Conservation (phyloP, 2,888 invertebrate genomes). For the Petrophora chlorosata region DNA sequence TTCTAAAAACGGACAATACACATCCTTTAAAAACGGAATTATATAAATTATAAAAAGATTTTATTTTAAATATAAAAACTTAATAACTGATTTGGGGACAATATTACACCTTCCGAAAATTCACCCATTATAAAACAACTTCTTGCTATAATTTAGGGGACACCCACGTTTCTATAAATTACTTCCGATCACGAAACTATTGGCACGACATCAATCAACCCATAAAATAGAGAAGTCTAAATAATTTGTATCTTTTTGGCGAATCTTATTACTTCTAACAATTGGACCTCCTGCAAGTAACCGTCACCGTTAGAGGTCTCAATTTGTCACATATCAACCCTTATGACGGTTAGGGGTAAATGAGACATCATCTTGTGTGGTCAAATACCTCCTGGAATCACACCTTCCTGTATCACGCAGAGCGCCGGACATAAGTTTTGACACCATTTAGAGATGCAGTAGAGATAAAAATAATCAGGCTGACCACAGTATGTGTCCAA, state of each 20-base stretch:
- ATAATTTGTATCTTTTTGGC: conserved; percentile 45
- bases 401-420: conserved; percentile 80
- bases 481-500: conserved; percentile 65
- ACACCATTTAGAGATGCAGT: conserved; percentile 73
- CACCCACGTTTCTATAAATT: conserved; percentile 54
- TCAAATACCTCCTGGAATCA: conserved; percentile 61
- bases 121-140: conserved; percentile 49
- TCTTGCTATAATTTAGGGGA: conserved; percentile 48
- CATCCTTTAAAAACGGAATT: too few species aligned
- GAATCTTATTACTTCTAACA: conserved; percentile 56
- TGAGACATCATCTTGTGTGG: conserved; percentile 79
- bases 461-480: conserved; percentile 77
- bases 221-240: conserved; percentile 38
- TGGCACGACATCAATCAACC: conserved; percentile 42
- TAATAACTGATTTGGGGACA: conserved; percentile 1
- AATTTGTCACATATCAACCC: conserved; percentile 69
- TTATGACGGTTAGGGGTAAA: conserved; percentile 58
- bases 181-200: conserved; percentile 70
- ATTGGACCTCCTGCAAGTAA: conserved; percentile 67
- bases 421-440: conserved; percentile 77
- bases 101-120: conserved; percentile 40
- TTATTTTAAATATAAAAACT: too few species aligned
- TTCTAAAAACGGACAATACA: too few species aligned
- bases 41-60: too few species aligned
- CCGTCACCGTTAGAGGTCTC: conserved; percentile 52